Base-by-base conservation (phyloP, 2,797 vertebrate genomes). In the Muscicapa striata region DNA sequence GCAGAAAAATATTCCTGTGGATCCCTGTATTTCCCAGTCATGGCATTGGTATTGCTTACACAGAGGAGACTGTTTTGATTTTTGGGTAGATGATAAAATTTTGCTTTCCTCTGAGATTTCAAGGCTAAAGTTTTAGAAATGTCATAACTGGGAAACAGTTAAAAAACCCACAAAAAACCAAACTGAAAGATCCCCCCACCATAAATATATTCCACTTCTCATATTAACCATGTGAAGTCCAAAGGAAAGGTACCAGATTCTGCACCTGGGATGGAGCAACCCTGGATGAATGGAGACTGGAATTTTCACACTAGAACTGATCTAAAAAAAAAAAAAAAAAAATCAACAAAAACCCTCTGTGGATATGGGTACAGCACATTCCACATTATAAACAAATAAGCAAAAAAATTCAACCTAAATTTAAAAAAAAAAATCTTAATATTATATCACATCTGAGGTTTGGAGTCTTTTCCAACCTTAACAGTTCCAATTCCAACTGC, bases 11-110 rank as follows among this genome's bases (percentile, higher is more conserved):
- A 43, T 22, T 24, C 38, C 43, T 13, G 30, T 18, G 48, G 24
- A 34, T 32, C 6, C 19, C 29, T 46, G 0, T 8, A 9, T 38
- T 34, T 57, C 43, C 29, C 29, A 72, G 1, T 34, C 29, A 22
- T 6, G 21, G 13, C 48, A 36, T 1, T 34, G 17, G 10, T 9
- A 5, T 3, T 41, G 45, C 6, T 74, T 9, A 4, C 0, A 10
- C 23, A 29, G 3, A 30, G 26, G 22, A 58, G 11, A 32, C 11
- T 32, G 1, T 5, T 30, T 26, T 36, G 16, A 12, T 19, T 51
- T 51, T 10, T 45, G 46, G 16, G 3, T 8, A 18, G 8, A 43
- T 48, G 32, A 2, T 5, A 38, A 34, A 26, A 45, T 21, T 43
- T 11, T 12, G 13, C 11, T 57, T 23, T 70, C 24, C n/a, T 52